Conservation (phyloP, 2,113 vertebrate genomes). For the Misgurnus mizolepis region DNA sequence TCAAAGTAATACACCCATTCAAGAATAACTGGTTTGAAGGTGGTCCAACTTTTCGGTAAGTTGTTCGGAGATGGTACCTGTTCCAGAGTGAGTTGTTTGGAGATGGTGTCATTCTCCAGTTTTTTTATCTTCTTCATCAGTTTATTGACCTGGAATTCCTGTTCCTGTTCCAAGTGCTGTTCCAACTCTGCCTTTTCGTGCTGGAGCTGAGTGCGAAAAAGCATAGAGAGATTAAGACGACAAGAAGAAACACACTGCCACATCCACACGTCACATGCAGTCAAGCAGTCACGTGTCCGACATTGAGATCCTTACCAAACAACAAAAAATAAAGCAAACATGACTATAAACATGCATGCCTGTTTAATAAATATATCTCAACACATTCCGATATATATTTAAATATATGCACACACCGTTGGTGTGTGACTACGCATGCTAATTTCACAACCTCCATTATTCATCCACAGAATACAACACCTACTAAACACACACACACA, state of each 20-base stretch:
- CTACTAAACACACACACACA: constrained; percentile 17
- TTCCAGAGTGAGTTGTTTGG: constrained; percentile 97
- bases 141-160: constrained; percentile 99
- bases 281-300: not conserved
- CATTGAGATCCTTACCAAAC: not conserved
- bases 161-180: constrained; percentile 96
- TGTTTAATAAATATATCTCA: not conserved
- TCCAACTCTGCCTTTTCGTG: constrained; percentile 98
- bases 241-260: constrained; percentile 11
- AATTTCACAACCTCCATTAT: not conserved
- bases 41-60: not conserved
- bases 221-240: not conserved
- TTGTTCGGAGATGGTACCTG: constrained; percentile 78
- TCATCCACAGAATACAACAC: constrained; percentile 24
- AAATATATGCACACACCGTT: not conserved
- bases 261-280: not conserved
- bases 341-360: not conserved
- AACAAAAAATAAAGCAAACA: not conserved
- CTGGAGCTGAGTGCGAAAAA: constrained; percentile 78
- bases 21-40: not conserved
- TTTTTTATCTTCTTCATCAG: constrained; percentile 99
- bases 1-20: not conserved
- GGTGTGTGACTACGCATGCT: not conserved
- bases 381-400: not conserved
- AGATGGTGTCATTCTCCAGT: constrained; percentile 98